Base-by-base conservation (phyloP, 2,113 vertebrate species). In the Pomatostomus ruficeps region DNA sequence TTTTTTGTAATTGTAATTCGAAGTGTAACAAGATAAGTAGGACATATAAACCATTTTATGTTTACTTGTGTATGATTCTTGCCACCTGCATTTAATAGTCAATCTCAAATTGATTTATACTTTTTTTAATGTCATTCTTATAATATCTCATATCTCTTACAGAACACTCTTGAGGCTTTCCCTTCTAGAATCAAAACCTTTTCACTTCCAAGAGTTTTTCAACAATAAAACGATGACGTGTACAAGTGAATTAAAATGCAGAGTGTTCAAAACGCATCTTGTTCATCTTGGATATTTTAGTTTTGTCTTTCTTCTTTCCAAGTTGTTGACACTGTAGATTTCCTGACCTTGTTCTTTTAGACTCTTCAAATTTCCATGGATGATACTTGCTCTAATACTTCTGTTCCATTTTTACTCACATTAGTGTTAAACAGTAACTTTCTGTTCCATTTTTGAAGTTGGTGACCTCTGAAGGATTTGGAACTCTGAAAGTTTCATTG, bases 391-490 rank as follows among this genome's bases (percentile, higher is more conserved):
- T 66, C 2, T 79, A 65, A 54, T 51, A 86, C 42, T 79, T 91
- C 74, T 75, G 45, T 71, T 94, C 75, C 88, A 78, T 40, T 95
- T 93, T 85, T 66, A 85, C 65, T 89, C 59, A 33, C 36, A 21
- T 25, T 81, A 68, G 52, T 85, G 54, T 93, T 80, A 75, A 67
- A n/a, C 52, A 86, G 89, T 79, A 93, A 96, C 89, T 93, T 95
- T 78, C 85, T 90, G 23, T 79, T 95, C 84, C 83, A 26, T 72
- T 81, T 94, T 84, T 87, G 91, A 95, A 97, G 89, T 91, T 88
- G 88, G 95, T 97, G 97, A 96, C 97, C 97, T 96, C 91, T 96
- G 91, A 97, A 94, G 95, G 93, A 81, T 96, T 94, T 95, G 90
- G 79, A 93, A 92, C 83, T 94, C 93, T 91, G 88, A 82, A 92